Conservation (phyloP, 2,113 vertebrate genomes). For the Oenanthe melanoleuca region DNA sequence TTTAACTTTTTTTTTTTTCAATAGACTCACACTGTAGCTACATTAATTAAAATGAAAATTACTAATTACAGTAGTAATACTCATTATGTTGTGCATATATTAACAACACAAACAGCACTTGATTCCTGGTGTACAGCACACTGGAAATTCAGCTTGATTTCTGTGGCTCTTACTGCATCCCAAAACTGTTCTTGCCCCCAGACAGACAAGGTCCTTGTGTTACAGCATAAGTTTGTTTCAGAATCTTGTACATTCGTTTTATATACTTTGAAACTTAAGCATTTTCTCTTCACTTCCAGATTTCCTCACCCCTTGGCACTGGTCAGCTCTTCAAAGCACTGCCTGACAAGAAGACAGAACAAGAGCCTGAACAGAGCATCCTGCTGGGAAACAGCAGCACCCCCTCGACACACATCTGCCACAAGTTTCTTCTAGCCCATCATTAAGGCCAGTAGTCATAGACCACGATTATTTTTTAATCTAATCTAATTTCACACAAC, state of each 20-base stretch:
- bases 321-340: neutral
- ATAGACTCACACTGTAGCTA: neutral
- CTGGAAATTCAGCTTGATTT: neutral
- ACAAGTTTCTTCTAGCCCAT: neutral
- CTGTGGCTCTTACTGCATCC: neutral
- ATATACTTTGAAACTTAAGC: neutral
- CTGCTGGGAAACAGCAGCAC: neutral
- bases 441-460: neutral
- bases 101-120: neutral
- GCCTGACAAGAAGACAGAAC: neutral
- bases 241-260: neutral
- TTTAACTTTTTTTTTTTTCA: slow-evolving; percentile 14
- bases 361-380: neutral
- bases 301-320: neutral
- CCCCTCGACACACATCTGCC: neutral
- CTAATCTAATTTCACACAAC: neutral
- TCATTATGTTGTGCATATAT: neutral
- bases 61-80: slow-evolving; percentile 2
- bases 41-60: slow-evolving; percentile 9
- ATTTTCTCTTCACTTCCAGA: neutral
- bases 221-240: neutral
- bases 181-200: neutral
- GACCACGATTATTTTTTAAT: neutral
- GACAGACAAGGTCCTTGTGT: neutral
- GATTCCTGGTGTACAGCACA: neutral